Percentiles rank a stretch among this genome's conserved stretches.
Evolutionary conservation across 2,797 vertebrate species (phyloP).

Genomic region (Halcyon badia): DNA sequence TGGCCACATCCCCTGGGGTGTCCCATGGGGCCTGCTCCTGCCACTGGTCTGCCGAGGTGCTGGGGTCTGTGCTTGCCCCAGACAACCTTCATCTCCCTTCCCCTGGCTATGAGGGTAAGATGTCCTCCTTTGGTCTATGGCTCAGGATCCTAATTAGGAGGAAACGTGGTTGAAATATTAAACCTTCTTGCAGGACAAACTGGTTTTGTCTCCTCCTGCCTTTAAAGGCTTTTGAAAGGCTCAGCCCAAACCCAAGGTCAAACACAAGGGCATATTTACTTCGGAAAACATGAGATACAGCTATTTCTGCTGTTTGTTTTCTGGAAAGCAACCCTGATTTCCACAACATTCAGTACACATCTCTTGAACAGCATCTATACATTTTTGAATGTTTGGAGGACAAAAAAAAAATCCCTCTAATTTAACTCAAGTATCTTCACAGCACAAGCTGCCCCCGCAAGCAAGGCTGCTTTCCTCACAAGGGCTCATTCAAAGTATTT

Average conservation of each 20-base stretch:
- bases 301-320: neutral
- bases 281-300: neutral
- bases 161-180: neutral
- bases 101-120: neutral
- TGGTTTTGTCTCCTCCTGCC: neutral
- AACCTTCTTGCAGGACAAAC: neutral
- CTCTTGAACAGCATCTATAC: neutral
- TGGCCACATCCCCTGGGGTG: neutral
- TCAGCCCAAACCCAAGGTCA: neutral
- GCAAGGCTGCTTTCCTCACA: neutral
- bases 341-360: neutral
- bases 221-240: neutral
- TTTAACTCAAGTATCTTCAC: neutral
- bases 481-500: neutral
- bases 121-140: neutral
- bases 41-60: fast-evolving
- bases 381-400: neutral
- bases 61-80: neutral
- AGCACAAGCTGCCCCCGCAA: fast-evolving
- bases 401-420: neutral
- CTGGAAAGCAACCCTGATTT: neutral
- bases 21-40: neutral
- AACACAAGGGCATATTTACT: neutral
- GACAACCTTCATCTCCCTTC: fast-evolving
- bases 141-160: neutral